phyloP scores from a whole-genome alignment of 1,140 invertebrate species.

The Calosoma granatense region DNA sequence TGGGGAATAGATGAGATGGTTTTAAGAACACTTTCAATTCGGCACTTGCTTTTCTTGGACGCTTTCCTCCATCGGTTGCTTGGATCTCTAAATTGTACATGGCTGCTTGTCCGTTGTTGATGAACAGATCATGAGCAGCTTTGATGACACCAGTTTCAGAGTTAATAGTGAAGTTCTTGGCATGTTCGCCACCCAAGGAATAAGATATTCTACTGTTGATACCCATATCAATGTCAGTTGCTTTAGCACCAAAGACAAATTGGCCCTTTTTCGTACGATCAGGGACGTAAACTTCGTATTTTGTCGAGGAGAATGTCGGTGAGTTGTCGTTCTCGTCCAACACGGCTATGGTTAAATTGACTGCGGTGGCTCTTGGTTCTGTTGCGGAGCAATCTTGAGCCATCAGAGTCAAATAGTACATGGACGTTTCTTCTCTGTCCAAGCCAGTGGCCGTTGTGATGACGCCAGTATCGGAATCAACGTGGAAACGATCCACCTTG shows the following conservation, averaged over 20 bases:
- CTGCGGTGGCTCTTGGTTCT: conserved; percentile 62
- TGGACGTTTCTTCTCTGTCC: conserved; percentile 66
- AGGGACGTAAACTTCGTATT: conserved; percentile 68
- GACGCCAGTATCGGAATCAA: conserved; percentile 62
- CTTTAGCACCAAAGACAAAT: conserved; percentile 83
- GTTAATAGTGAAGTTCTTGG: conserved; percentile 66
- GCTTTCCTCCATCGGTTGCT: conserved; percentile 56
- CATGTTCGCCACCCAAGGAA: conserved; percentile 64
- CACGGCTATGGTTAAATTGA: conserved; percentile 70
- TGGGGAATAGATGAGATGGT: conserved; percentile 62
- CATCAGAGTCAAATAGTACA: conserved; percentile 72
- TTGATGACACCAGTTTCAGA: conserved; percentile 73
- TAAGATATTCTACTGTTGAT: conserved; percentile 71
- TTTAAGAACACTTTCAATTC: conserved; percentile 61
- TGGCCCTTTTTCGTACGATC: conserved; percentile 62
- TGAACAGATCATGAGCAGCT: conserved; percentile 45
- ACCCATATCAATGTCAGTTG: conserved; percentile 67
- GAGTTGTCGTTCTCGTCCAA: conserved; percentile 82
- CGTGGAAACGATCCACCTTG: conserved; percentile 61
- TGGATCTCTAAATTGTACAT: conserved; percentile 64
- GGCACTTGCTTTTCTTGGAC: conserved; percentile 50
- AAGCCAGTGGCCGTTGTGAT: conserved; percentile 59
- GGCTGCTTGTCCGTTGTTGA: conserved; percentile 31
- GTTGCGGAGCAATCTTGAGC: conserved; percentile 80
- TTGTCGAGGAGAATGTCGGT: conserved; percentile 60